Evolutionary conservation across 2,797 vertebrate genomes (phyloP).

Genomic region (Bovichtus diacanthus): DNA sequence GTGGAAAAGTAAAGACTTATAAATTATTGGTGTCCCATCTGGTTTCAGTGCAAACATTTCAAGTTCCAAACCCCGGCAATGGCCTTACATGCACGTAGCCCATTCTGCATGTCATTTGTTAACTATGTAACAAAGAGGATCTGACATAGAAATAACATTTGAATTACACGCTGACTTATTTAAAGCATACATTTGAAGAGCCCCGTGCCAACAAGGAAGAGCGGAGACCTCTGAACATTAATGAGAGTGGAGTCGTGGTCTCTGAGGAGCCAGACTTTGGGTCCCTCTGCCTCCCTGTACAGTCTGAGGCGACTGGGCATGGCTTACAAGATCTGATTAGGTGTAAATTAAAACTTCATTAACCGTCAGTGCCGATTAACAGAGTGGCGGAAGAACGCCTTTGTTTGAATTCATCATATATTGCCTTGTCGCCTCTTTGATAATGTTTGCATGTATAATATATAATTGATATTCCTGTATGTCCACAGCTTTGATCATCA

Average conservation of each 20-base stretch:
- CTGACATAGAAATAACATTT: conserved; percentile 61
- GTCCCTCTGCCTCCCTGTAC: conserved; percentile 63
- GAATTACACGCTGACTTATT: conserved; percentile 60
- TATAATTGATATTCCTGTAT: conserved; percentile 52
- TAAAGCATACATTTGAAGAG: conserved; percentile 53
- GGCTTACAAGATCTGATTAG: conserved; percentile 88
- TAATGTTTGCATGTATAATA: conserved; percentile 63
- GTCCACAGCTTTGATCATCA: conserved; percentile 60
- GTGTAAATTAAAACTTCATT: conserved; percentile 89
- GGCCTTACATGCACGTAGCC: not conserved
- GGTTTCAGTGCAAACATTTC: conserved; percentile 33
- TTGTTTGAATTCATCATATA: conserved; percentile 72
- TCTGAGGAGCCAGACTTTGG: conserved; percentile 78
- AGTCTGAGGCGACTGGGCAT: conserved; percentile 81
- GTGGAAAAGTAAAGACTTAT: conserved; percentile 21
- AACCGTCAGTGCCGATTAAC: conserved; percentile 81
- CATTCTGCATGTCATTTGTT: conserved; percentile 53
- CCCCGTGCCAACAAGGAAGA: conserved; percentile 55
- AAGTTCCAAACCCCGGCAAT: conserved; percentile 20
- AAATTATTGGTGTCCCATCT: conserved; percentile 48
- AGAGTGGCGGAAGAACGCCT: conserved; percentile 57
- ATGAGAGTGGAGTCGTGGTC: conserved; percentile 81
- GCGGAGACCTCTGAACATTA: conserved; percentile 72
- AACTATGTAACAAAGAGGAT: conserved; percentile 54
- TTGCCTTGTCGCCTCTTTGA: conserved; percentile 47